These are phyloP conservation scores for Ophiothrix spiculata DNA, from an alignment of 35 echinoderm and acorn worm species.

Conservation along the genomic window DNA sequence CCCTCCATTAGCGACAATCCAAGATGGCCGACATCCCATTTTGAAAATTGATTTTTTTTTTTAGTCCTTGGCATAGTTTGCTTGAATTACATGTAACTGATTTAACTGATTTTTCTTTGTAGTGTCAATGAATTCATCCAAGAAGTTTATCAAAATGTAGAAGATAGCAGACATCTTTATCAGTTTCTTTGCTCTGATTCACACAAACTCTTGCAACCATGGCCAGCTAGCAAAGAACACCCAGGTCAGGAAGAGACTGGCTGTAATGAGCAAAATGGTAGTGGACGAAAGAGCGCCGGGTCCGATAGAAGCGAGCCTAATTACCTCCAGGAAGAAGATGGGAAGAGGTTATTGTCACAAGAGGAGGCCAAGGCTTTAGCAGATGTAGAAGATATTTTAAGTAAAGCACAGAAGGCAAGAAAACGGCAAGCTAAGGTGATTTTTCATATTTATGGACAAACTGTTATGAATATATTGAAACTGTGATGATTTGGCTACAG, in stretches of 20 bases:
- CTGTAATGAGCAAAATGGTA: no score
- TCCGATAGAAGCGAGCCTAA: no score
- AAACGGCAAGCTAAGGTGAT: constrained; percentile 35
- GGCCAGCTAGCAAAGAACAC: not conserved
- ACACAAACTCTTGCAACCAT: constrained; percentile 4
- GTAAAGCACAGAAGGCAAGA: constrained; percentile 32
- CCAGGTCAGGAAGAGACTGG: not conserved
- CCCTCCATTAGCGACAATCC: no score
- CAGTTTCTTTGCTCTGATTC: not conserved
- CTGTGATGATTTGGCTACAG: no score
- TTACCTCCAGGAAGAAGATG: constrained; percentile 2
- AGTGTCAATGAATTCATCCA: not conserved
- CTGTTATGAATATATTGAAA: no score
- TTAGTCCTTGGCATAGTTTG: no score
- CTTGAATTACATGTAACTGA: no score
- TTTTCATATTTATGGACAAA: no score
- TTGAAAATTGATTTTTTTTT: no score
- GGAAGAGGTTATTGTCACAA: not conserved
- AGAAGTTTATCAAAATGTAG: not conserved
- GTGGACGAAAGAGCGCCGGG: not conserved
- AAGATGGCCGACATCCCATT: no score
- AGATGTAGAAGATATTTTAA: constrained; percentile 12
- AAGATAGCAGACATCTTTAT: not conserved
- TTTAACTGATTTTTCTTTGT: no score
- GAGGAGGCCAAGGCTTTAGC: constrained; percentile 29